Base-by-base conservation (phyloP, 2,888 invertebrate species). In the Apamea monoglypha region DNA sequence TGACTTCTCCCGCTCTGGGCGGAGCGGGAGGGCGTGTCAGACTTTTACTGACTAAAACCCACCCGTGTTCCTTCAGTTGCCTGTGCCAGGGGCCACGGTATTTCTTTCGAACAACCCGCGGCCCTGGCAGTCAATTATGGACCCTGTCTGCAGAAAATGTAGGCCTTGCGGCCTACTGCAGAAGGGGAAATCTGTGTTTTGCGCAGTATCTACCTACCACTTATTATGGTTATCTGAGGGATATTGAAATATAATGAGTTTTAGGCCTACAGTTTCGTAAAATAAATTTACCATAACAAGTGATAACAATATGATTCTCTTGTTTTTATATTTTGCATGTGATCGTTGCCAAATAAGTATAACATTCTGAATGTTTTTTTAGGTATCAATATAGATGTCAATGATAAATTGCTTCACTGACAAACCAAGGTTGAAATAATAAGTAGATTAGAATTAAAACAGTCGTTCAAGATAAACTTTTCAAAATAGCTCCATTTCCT, bases 231-330 rank as follows among this genome's bases (percentile, higher is more conserved):
- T 36, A 8, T 61, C 50, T 67, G 78, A 70, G 83, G 68, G 47
- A 53, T 81, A 47, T 50, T 68, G 56, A 18, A 7, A 63, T 64
- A 50, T 81, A 76, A 32, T 18, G 16, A 40, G 10, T 16, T 36
- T 16, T 50, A 82, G 36, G 29, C 64, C 59, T 64, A 84, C 21
- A 44, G 36, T 68, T 70, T 82, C 64, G 68, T 32, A 21, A 14
- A 12, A 72, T 63, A 25, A 63, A 36, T 29, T 29, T 68, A 44
- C n/a, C 71, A 75, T 72, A 83, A 81, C 75, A 83, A 74, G n/a
- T 68, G 83, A 86, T 86, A 82, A 77, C 7, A 47, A 32, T 78
- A 71, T 77, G 59, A 44, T 67, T 56, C 16, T 29, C 50, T 61
- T 81, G 70, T 78, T 81, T 78, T 81, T 81, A 29, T 44, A 71